Evolutionary conservation across 2,888 invertebrate genomes (phyloP), one percentile per base, ranked within the genome.

Genomic region (Sinohyriopsis cumingii): DNA sequence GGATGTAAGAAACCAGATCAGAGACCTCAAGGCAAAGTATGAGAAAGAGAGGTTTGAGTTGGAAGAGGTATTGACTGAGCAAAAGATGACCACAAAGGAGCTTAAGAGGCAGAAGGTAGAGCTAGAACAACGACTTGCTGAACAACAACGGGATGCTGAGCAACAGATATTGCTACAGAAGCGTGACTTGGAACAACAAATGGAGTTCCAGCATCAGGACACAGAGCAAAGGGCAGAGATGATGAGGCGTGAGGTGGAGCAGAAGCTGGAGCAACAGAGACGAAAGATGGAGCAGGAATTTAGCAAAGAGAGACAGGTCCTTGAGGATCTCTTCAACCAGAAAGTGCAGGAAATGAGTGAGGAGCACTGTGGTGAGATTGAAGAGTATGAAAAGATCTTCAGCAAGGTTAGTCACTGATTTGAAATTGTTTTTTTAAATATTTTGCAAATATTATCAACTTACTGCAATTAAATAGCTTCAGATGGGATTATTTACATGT

Each of bases 21-120:
- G 71, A 59, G 74, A 74, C 62, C 59, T 79, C 15, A 71, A 72
- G 56, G 65, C 71, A 6, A 68, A 78, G 63, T 69, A 65, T 70
- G 77, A 79, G 61, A 72, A 76, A 55, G 80, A 82, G 33, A 78
- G 73, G 57, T 68, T 69, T 25, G 71, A 78, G 28, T 62, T 77
- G 18, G 78, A 80, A 59, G 69, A 72, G 25, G 71, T 73, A 5
- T 57, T 77, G 25, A 66, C 72, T 25, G 72, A 73, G 59, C 63
- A 71, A 55, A 72, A 78, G 67, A 63, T 76, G 57, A 67, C 69
- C 33, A 69, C 79, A 12, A 71, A 73, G 57, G 63, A 73, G 53
- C 69, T 78, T 12, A 76, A 78, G 63, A 69, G 73, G 25, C 72
- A 82, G 55, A 78, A 79, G 19, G 65, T 66, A 4, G 74, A 78